Conservation (phyloP, 53 echinoderm and acorn worm species). For the Astropecten irregularis region DNA sequence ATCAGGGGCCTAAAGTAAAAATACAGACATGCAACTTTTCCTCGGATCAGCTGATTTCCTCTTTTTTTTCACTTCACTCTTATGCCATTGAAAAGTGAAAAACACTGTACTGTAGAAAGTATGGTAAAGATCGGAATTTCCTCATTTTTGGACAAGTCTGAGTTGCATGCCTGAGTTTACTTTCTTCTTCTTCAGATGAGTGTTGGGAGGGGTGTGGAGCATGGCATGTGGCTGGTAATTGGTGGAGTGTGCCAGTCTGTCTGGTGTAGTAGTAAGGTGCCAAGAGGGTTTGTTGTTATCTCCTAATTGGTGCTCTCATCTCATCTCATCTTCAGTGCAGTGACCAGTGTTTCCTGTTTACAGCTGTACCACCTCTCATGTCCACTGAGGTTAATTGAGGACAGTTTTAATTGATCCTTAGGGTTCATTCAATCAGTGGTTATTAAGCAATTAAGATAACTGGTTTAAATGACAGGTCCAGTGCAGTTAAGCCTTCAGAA, state of each 20-base stretch:
- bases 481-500: no score
- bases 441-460: not conserved
- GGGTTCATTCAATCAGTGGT: not conserved
- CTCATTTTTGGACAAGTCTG: no score
- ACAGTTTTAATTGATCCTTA: slow-evolving; percentile 4
- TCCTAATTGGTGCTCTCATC: slow-evolving; percentile 27
- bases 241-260: slow-evolving; percentile 37
- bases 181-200: no score
- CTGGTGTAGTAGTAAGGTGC: not conserved
- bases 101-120: not conserved
- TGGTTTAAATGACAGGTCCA: not conserved
- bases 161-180: not conserved
- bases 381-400: slow-evolving; percentile 25
- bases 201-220: not conserved
- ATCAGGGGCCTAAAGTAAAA: no score
- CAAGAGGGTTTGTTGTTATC: not conserved
- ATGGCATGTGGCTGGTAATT: not conserved
- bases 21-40: no score
- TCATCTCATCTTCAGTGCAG: not conserved
- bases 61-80: no score
- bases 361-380: not conserved
- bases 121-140: no score
- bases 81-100: not conserved
- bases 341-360: slow-evolving; percentile 55
- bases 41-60: no score